phyloP scores from a whole-genome alignment of 2,888 invertebrate genomes.

The Odontocolon sp. region DNA sequence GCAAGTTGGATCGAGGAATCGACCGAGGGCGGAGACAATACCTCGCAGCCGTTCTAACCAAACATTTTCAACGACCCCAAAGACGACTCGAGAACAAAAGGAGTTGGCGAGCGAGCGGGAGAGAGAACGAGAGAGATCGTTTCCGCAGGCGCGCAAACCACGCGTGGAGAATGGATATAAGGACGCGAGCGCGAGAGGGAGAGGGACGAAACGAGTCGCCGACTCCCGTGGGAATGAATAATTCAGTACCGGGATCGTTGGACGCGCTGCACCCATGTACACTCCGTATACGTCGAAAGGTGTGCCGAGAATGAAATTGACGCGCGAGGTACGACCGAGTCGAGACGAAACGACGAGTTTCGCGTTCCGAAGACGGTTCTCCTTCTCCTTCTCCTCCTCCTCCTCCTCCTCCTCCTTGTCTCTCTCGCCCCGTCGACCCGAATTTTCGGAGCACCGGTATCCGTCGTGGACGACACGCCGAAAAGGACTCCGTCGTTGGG shows the following conservation, averaged over 20 bases:
- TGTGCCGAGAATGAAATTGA: constrained; percentile 76
- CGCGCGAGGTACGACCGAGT: constrained; percentile 46
- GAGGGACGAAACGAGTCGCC: constrained; percentile 60
- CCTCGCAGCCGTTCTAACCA: no score
- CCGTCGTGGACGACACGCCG: no score
- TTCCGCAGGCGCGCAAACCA: no score
- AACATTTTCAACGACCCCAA: no score
- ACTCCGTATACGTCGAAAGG: constrained; percentile 68
- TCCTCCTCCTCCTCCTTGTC: no score
- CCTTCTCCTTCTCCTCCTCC: no score
- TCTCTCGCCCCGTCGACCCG: no score
- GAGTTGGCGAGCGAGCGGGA: not conserved
- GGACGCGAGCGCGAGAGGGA: constrained; percentile 54
- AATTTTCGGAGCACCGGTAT: no score
- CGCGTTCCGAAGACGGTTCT: no score
- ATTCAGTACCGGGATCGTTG: constrained; percentile 77
- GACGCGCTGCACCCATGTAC: constrained; percentile 78
- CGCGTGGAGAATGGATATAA: constrained; percentile 45
- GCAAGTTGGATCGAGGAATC: no score
- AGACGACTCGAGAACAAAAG: not conserved
- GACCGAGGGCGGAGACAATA: no score
- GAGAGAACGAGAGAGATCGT: constrained; percentile 44
- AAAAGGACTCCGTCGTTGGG: no score
- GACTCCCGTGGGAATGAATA: constrained; percentile 74
- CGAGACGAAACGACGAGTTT: constrained; percentile 15